These are phyloP conservation scores for Argyresthia goedartella DNA, from an alignment of 2,888 invertebrate genomes.

Conservation along the genomic window DNA sequence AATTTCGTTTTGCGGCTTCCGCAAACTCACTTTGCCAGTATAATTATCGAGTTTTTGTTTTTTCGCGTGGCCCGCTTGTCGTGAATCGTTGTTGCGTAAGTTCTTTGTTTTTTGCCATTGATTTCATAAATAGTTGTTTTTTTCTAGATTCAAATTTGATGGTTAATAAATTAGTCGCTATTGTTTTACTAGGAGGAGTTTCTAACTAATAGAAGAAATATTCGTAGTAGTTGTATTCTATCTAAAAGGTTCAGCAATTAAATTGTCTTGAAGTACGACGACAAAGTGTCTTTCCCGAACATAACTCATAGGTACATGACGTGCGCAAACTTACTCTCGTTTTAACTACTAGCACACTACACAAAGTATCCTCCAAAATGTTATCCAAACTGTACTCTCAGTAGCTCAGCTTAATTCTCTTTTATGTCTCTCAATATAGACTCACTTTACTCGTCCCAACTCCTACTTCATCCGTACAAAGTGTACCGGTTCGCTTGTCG, in stretches of 20 bases:
- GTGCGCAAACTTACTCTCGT: no score
- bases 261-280: neutral
- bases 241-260: neutral
- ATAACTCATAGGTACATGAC: no score
- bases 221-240: no score
- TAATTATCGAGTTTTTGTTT: conserved; percentile 55
- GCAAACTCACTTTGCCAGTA: conserved; percentile 60
- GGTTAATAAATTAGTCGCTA: neutral
- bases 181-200: neutral
- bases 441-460: neutral
- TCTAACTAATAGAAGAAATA: no score
- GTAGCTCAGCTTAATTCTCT: neutral
- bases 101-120: conserved; percentile 30
- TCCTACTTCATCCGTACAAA: conserved; percentile 9
- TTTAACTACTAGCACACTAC: conserved; percentile 17
- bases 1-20: conserved; percentile 70
- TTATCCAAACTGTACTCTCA: neutral
- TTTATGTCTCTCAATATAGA: neutral
- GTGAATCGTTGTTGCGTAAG: conserved; percentile 23
- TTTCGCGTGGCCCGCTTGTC: conserved; percentile 18
- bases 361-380: neutral
- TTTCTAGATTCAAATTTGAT: neutral
- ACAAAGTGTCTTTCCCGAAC: no score
- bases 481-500: conserved; percentile 23
- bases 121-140: neutral